phyloP scores from a whole-genome alignment of 2,888 invertebrate species.

The Anaspis maculata region DNA sequence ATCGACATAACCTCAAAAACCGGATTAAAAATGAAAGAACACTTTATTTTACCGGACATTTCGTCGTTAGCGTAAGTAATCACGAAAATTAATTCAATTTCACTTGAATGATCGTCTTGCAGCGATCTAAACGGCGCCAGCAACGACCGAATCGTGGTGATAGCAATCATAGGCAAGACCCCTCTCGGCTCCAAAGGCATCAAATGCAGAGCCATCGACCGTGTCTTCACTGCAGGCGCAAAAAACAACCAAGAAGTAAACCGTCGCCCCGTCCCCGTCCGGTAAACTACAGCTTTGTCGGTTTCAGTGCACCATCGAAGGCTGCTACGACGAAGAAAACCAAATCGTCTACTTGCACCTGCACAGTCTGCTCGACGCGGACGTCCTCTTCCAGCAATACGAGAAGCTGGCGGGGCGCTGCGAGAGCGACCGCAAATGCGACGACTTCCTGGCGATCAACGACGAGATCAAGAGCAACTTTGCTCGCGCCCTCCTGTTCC shows the following conservation, averaged over 20 bases:
- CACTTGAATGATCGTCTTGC: conserved; percentile 13
- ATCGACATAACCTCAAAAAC: too few species aligned
- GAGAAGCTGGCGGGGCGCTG: conserved; percentile 41
- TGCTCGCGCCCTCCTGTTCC: conserved; percentile 64
- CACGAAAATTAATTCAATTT: conserved; percentile 1
- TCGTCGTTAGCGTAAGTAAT: conserved; percentile 21
- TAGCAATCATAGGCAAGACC: conserved; percentile 66
- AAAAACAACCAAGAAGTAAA: conserved; percentile 34
- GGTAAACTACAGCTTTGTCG: too few species aligned
- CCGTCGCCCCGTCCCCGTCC: conserved; percentile 2
- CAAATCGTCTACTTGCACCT: conserved; percentile 51
- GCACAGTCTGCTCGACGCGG: conserved; percentile 48
- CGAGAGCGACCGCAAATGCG: conserved; percentile 31
- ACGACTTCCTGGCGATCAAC: conserved; percentile 62
- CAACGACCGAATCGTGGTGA: conserved; percentile 54
- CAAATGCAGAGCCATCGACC: conserved; percentile 54
- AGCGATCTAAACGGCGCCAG: conserved; percentile 27
- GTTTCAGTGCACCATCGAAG: conserved; percentile 36
- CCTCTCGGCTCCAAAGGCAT: conserved; percentile 53
- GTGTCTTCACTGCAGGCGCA: conserved; percentile 41
- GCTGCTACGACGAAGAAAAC: conserved; percentile 46
- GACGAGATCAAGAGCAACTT: conserved; percentile 55
- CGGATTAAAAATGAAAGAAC: conserved; percentile 22
- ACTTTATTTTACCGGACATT: conserved; percentile 28
- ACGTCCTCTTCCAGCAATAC: conserved; percentile 44